Evolutionary conservation across 1,140 invertebrate genomes (phyloP), one percentile per base, ranked within the genome.

Genomic region (Aphelinus certus): DNA sequence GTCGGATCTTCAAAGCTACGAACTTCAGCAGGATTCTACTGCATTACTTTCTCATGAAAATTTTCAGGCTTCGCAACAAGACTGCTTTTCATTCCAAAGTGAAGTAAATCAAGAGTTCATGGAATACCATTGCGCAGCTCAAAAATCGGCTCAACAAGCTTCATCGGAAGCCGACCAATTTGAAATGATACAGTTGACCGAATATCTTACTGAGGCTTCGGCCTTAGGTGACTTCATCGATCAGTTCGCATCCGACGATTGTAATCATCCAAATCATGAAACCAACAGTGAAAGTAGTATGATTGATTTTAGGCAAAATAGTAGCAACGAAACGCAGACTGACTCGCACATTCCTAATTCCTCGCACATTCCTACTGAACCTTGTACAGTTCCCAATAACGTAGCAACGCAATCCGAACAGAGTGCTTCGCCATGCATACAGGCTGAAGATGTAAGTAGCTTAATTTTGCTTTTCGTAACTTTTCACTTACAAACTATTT

Each of bases 401-500:
- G 76, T 84, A 83, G 79, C 79, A 80, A 81, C 78, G 79, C 83
- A 84, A 83, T 79, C 81, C 73, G 81, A 79, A 78, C 77, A 71
- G 79, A 83, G 78, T 66, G 71, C 72, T 77, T 76, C 77, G 69
- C 63, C 68, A 79, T 74, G 73, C 75, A 65, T 76, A 79, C 75
- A 81, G 72, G 77, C 62, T 77, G 75, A 79, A 82, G 76, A 85
- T 78, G 83, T 85, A 85, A 86, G 84, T 86, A 86, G 82, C 78
- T 81, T 26, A 26, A 26, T 26, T 62, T 61, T 48, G 51, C 57
- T 72, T 70, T 65, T 26, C 42, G 42, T 62, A 58, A 49, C 68
- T n/a, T 49, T 46, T 26, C 26, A 26, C 26, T 26, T 26, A 26
- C 26, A 26, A 26, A 26, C 26, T 26, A 26, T 26, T 26, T 26